Base-by-base conservation (phyloP, 1,140 invertebrate species). In the Diplogasteroides magnus region DNA sequence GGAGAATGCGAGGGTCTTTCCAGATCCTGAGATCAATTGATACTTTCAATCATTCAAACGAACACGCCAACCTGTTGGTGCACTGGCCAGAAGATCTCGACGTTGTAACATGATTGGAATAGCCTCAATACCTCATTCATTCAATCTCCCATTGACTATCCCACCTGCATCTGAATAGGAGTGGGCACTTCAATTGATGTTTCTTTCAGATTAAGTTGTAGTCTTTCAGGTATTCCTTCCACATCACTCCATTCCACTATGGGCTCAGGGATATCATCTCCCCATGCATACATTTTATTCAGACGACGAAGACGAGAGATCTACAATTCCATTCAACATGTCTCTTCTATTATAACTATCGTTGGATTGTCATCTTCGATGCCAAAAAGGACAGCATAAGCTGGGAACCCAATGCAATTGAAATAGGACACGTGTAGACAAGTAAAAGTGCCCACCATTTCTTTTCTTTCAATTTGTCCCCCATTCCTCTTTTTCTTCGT, bases 141-240 rank as follows among this genome's bases (percentile, higher is more conserved):
- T n/a, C n/a, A n/a, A n/a, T n/a, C n/a, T n/a, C n/a, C n/a, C n/a
- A n/a, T n/a, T n/a, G n/a, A n/a, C n/a, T n/a, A n/a, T n/a, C n/a
- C n/a, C n/a, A n/a, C n/a, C 86, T 97, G 94, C 87, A 93, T 91
- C 85, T 98, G 95, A 77, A 98, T 90, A 0, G 93, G 89, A 6
- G 95, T 97, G 13, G 94, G 94, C 37, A 48, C 37, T 48, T 81
- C 80, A 79, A 94, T 97, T 0, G 90, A 89, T 79, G 88, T 89
- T 29, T 86, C 85, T 28, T 82, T 84, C 1, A 97, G 85, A 82
- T 93, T 96, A 55, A 89, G 82, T 15, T 91, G 81, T 0, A 97
- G 80, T 61, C 86, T 84, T 31, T 86, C 75, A 11, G 85, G 78
- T 15, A 93, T 82, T 69, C 87, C 83, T 6, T n/a, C 48, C 77